A percentile compares a stretch with the other conserved stretches of the same genome.
Evolutionary conservation across 2,797 vertebrate species (phyloP).

Genomic region (Sphaeramia orbicularis): DNA sequence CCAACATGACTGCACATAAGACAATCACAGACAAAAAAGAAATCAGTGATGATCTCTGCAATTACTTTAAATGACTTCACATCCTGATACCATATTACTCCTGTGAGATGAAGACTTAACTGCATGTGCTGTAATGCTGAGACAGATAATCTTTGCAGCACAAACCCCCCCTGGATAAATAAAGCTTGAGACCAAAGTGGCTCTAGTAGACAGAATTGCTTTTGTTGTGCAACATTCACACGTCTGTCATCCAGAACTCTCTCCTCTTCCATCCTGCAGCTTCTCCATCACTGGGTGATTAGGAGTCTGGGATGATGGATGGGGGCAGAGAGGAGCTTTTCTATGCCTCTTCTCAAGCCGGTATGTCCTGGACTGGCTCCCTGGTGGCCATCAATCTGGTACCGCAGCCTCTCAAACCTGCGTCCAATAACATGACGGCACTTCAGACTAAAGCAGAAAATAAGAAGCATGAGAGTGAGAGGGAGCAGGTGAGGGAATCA

Average conservation of each 20-base stretch:
- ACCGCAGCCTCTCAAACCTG: slow-evolving; percentile 58
- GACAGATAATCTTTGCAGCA: slow-evolving; percentile 3
- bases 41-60: slow-evolving; percentile 8
- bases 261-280: slow-evolving; percentile 66
- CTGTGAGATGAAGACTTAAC: slow-evolving; percentile 18
- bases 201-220: slow-evolving; percentile 34
- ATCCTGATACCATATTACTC: slow-evolving; percentile 18
- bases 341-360: slow-evolving; percentile 61
- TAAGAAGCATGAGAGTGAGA: slow-evolving; percentile 43
- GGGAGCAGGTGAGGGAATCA: slow-evolving; percentile 47
- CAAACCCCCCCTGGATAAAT: slow-evolving; percentile 23
- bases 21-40: slow-evolving; percentile 3
- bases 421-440: slow-evolving; percentile 65
- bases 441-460: slow-evolving; percentile 66
- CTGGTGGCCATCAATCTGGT: slow-evolving; percentile 73
- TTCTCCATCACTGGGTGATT: slow-evolving; percentile 79
- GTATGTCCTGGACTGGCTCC: slow-evolving; percentile 65
- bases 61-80: slow-evolving; percentile 9
- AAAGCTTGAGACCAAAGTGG: slow-evolving; percentile 31
- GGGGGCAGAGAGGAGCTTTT: slow-evolving; percentile 62
- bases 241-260: slow-evolving; percentile 64
- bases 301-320: slow-evolving; percentile 75
- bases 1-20: background rate
- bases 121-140: slow-evolving; percentile 1
- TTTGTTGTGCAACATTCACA: slow-evolving; percentile 52